Conservation (phyloP, 2,888 invertebrate species). For the Enchytraeus crypticus region DNA sequence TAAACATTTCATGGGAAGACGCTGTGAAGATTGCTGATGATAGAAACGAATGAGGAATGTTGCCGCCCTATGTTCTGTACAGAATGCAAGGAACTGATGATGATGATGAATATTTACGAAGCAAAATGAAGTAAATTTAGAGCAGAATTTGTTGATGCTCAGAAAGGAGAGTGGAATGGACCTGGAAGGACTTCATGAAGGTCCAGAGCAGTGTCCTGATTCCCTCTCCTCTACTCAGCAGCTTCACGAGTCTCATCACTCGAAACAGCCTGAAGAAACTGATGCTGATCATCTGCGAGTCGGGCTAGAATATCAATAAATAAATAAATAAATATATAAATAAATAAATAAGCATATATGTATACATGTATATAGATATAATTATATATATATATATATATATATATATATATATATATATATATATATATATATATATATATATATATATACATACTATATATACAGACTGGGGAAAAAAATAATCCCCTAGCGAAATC, state of each 20-base stretch:
- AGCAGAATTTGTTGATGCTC: no score
- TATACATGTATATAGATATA: no score
- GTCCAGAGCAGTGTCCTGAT: conserved; percentile 97
- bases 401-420: neutral
- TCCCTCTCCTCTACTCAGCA: conserved; percentile 92
- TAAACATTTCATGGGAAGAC: no score
- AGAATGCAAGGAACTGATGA: no score
- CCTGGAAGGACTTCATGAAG: conserved; percentile 91
- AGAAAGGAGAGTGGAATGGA: conserved; percentile 29
- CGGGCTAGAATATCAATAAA: neutral
- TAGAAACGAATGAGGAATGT: no score
- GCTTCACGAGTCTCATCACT: conserved; percentile 94
- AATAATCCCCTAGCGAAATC: no score
- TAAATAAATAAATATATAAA: neutral
- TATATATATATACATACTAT: neutral
- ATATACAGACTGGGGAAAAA: no score
- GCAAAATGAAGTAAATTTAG: no score
- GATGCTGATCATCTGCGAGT: conserved; percentile 51
- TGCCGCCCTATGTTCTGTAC: no score
- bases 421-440: neutral
- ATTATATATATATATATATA: neutral
- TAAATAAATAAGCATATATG: no score
- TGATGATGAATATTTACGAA: no score
- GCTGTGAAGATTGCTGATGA: no score
- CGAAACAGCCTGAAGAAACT: conserved; percentile 99